Percentiles rank a stretch among this genome's conserved stretches.
phyloP scores from a whole-genome alignment of 2,797 vertebrate genomes.

The Acanthornis magna region DNA sequence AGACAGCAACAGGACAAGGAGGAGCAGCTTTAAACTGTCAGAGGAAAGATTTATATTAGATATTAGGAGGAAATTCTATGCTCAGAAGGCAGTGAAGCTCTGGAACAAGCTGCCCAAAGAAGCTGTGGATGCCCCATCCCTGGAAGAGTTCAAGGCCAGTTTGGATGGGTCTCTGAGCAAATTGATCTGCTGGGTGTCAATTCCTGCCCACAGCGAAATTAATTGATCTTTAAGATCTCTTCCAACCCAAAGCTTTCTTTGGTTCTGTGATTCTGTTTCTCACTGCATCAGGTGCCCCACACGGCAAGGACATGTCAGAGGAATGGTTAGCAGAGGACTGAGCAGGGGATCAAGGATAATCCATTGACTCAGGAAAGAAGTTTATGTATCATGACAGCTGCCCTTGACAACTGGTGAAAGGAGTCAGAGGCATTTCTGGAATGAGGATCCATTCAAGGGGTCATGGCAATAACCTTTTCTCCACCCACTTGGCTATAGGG shows the following conservation, averaged over 20 bases:
- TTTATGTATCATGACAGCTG: neutral
- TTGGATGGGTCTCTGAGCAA: neutral
- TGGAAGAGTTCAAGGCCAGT: neutral
- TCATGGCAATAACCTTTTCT: neutral
- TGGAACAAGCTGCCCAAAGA: neutral
- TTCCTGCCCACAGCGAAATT: neutral
- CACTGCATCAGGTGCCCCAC: fast-evolving
- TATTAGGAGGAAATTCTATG: neutral
- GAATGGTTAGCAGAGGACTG: neutral
- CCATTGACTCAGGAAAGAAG: neutral
- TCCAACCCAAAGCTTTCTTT: neutral
- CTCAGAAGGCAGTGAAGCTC: neutral
- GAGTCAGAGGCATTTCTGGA: neutral
- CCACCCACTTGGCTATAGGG: fast-evolving
- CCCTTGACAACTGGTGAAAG: fast-evolving
- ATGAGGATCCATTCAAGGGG: fast-evolving
- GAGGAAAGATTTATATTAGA: neutral
- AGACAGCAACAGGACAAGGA: neutral
- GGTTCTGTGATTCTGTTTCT: neutral
- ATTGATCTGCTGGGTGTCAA: neutral
- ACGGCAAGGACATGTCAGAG: neutral
- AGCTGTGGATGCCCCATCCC: neutral
- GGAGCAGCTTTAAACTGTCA: neutral
- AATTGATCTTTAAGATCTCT: neutral
- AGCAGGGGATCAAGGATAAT: fast-evolving